Conservation (phyloP, 2,113 vertebrate species). For the Nothocercus nigrocapillus region DNA sequence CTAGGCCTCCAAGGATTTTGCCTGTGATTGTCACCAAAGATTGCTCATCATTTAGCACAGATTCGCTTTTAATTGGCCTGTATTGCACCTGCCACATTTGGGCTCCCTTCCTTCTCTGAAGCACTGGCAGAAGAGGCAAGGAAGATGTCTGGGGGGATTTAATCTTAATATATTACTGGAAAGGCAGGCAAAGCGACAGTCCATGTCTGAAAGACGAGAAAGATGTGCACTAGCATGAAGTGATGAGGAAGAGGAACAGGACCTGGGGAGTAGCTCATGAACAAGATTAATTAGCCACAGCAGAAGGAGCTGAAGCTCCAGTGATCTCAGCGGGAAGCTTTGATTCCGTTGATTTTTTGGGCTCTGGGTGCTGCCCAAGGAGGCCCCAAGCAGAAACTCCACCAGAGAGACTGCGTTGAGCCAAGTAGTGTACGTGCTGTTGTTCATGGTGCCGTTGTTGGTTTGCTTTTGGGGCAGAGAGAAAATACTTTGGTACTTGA, state of each 20-base stretch:
- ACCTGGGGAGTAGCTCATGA: conserved; percentile 45
- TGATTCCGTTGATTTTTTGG: conserved; percentile 43
- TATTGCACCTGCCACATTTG: conserved; percentile 70
- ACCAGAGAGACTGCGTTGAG: background rate
- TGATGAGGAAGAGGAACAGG: conserved; percentile 31
- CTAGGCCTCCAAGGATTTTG: conserved; percentile 68
- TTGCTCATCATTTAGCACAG: conserved; percentile 79
- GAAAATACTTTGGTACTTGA: fast-evolving
- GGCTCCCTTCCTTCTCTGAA: conserved; percentile 59
- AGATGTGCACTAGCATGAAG: conserved; percentile 15
- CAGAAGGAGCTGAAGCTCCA: conserved; percentile 20
- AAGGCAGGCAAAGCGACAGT: conserved; percentile 66
- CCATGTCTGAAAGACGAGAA: conserved; percentile 59
- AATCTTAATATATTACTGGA: conserved; percentile 51
- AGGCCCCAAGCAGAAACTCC: background rate
- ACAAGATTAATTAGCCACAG: conserved; percentile 47
- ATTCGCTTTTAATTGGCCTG: conserved; percentile 82
- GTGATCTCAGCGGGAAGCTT: conserved; percentile 20
- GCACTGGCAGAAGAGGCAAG: conserved; percentile 44
- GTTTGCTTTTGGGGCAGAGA: background rate
- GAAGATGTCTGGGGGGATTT: conserved; percentile 53
- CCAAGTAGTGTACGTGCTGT: background rate
- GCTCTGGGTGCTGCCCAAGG: background rate
- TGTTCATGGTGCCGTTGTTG: background rate
- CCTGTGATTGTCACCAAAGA: conserved; percentile 74